Percentiles rank a stretch among this genome's conserved stretches.
Conservation (phyloP, 2,797 vertebrate genomes). For the Amblyraja radiata region DNA sequence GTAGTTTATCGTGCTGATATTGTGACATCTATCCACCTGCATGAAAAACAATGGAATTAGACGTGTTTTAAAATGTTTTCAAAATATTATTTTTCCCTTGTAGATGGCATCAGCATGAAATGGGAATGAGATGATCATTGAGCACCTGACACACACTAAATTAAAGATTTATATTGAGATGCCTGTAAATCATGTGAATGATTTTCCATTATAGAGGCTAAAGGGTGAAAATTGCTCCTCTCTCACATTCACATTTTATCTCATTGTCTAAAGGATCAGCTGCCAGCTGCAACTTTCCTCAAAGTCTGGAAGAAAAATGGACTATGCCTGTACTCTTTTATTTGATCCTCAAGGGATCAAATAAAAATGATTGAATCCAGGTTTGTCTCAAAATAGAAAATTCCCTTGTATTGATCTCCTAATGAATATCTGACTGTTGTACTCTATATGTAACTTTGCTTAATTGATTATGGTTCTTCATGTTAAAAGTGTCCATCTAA, state of each 20-base stretch:
- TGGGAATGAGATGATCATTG: conserved; percentile 38
- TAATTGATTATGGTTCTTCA: background rate
- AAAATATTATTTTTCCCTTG: conserved; percentile 28
- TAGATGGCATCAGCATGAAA: conserved; percentile 35
- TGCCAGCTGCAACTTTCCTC: background rate
- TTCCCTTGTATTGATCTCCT: background rate
- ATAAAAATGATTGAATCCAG: background rate
- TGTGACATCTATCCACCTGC: background rate
- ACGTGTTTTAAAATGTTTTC: background rate
- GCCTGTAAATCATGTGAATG: conserved; percentile 44
- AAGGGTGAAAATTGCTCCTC: conserved; percentile 42
- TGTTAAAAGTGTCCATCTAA: background rate
- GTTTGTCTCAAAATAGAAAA: background rate
- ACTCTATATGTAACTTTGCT: background rate
- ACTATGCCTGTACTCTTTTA: background rate
- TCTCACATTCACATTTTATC: background rate
- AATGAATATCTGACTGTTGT: too few relatives aligned
- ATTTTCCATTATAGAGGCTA: conserved; percentile 51
- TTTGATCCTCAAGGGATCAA: background rate
- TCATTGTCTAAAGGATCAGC: background rate
- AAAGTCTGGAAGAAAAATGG: background rate
- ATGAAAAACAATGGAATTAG: background rate
- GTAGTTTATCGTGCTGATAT: background rate
- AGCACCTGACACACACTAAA: conserved; percentile 6
- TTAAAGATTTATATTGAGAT: conserved; percentile 39